phyloP scores from a whole-genome alignment of 2,888 invertebrate genomes.

The Zaprionus lineosus region DNA sequence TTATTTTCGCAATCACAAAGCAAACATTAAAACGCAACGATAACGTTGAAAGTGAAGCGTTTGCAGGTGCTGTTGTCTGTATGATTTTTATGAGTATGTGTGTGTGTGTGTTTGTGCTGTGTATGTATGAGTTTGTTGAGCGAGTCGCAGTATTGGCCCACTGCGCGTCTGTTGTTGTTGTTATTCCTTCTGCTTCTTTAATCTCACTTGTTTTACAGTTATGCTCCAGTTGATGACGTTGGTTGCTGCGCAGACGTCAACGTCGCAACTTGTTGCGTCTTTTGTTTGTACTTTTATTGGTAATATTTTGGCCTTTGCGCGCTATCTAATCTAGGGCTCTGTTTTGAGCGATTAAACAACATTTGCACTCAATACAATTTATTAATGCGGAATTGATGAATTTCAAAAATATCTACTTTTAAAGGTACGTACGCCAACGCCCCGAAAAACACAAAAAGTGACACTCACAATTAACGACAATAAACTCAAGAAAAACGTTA shows the following conservation, averaged over 20 bases:
- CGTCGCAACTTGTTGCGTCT: constrained; percentile 53
- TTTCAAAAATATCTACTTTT: constrained; percentile 45
- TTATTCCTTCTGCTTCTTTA: constrained; percentile 35
- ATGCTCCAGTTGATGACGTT: constrained; percentile 70
- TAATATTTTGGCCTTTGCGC: constrained; percentile 40
- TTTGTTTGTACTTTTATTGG: constrained; percentile 6
- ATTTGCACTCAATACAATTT: constrained; percentile 25
- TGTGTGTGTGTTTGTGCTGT: constrained; percentile 17
- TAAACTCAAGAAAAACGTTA: constrained; percentile 60
- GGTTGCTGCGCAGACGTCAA: constrained; percentile 27
- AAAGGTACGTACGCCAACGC: constrained; percentile 56
- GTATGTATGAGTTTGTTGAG: constrained; percentile 8
- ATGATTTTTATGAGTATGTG: too few relatives aligned
- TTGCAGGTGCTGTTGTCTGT: constrained; percentile 55
- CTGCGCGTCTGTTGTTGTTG: constrained; percentile 34
- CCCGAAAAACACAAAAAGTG: constrained; percentile 57
- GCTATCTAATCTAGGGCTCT: constrained; percentile 55
- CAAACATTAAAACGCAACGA: constrained; percentile 72
- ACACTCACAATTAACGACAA: constrained; percentile 33
- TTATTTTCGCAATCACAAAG: constrained; percentile 70
- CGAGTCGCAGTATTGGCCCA: constrained; percentile 53
- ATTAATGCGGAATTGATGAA: constrained; percentile 16
- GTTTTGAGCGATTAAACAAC: neutral
- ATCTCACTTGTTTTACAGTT: constrained; percentile 73
- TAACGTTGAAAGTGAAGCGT: constrained; percentile 76